Conservation (phyloP, 2,113 vertebrate genomes). For the Azemiops feae region DNA sequence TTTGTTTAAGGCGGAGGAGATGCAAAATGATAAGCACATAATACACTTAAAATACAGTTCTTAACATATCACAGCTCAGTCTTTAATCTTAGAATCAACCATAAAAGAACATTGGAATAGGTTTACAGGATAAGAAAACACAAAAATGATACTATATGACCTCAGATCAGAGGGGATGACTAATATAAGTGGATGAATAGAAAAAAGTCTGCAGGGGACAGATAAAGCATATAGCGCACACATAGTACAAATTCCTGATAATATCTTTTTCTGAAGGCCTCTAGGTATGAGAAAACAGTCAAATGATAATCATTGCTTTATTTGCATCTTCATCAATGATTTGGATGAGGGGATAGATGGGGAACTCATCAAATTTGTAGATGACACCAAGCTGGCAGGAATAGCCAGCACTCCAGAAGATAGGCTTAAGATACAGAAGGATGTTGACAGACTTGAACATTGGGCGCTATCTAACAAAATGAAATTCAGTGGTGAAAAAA, state of each 20-base stretch:
- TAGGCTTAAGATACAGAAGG: too few relatives aligned
- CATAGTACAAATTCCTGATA: not conserved
- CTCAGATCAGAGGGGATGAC: not conserved
- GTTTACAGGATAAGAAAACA: not conserved
- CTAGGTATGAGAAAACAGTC: not conserved
- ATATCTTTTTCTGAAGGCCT: not conserved
- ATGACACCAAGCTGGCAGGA: too few relatives aligned
- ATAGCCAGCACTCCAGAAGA: too few relatives aligned
- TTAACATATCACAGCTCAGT: not conserved
- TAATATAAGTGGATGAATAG: not conserved
- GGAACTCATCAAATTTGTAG: too few relatives aligned
- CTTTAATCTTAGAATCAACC: not conserved
- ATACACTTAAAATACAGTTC: fast-evolving
- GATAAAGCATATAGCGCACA: not conserved
- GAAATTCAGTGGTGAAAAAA: too few relatives aligned
- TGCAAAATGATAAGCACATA: fast-evolving
- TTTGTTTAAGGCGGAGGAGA: not conserved
- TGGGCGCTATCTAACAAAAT: too few relatives aligned
- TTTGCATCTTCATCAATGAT: too few relatives aligned
- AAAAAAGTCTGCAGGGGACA: not conserved
- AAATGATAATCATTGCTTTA: not conserved
- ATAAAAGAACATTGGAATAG: not conserved
- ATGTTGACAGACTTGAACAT: too few relatives aligned
- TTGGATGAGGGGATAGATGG: too few relatives aligned
- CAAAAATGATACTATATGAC: not conserved